These are phyloP conservation scores for Meiosimyza decipiens DNA, from an alignment of 2,888 invertebrate species.

Conservation along the genomic window DNA sequence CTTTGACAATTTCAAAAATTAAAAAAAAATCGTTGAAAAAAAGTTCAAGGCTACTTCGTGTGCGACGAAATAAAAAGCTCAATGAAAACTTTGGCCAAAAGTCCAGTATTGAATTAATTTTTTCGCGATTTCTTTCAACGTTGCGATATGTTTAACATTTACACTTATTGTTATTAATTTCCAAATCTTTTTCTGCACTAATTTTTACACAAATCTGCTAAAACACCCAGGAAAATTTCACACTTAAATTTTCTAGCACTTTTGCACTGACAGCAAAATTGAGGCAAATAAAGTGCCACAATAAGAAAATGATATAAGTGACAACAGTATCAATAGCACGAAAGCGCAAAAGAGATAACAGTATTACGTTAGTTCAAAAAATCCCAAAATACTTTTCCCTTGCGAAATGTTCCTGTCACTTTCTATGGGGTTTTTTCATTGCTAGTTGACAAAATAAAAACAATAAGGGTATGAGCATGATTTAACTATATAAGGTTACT, in stretches of 20 bases:
- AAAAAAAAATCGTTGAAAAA: neutral
- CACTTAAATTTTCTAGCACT: constrained; percentile 5
- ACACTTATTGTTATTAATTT: neutral
- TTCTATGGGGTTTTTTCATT: neutral
- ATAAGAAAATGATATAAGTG: constrained; percentile 22
- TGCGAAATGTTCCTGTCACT: constrained; percentile 2
- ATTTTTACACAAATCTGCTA: constrained; percentile 7
- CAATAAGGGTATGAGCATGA: no score
- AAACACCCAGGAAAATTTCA: constrained; percentile 1
- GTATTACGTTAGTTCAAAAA: neutral
- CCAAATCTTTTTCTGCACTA: constrained; percentile 3
- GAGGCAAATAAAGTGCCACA: constrained; percentile 22
- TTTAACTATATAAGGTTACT: no score
- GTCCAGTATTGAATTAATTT: neutral
- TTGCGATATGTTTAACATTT: neutral
- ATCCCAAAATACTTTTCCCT: constrained; percentile 17
- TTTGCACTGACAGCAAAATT: constrained; percentile 25
- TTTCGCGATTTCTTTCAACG: no score
- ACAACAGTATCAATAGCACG: neutral
- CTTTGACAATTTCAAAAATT: constrained; percentile 27
- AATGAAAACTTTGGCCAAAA: constrained; percentile 1
- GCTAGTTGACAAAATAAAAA: neutral
- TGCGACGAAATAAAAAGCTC: constrained; percentile 8
- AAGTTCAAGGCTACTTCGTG: constrained; percentile 31
- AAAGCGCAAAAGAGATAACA: constrained; percentile 8